Conservation (phyloP, 2,113 vertebrate genomes). For the Tyto alba region DNA sequence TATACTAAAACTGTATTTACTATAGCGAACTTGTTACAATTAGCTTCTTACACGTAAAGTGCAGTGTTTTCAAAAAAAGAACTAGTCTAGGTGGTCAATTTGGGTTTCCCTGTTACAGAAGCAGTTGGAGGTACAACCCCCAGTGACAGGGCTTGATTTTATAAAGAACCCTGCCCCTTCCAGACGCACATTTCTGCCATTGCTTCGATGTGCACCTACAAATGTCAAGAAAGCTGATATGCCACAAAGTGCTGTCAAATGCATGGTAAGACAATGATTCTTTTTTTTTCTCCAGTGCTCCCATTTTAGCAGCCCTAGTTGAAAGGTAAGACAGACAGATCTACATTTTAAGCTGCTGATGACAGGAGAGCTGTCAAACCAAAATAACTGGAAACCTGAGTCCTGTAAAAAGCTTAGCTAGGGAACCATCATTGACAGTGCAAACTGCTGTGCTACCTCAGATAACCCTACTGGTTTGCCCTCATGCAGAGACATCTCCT, state of each 20-base stretch:
- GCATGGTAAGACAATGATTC: neutral
- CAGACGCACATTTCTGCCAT: neutral
- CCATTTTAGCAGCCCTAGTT: neutral
- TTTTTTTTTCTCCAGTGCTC: neutral
- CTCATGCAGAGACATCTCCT: neutral
- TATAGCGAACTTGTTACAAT: neutral
- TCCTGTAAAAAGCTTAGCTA: slow-evolving; percentile 38
- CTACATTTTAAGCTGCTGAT: neutral
- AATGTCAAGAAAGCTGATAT: neutral
- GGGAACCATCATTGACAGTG: neutral
- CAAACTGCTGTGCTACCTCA: neutral
- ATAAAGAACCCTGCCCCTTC: neutral
- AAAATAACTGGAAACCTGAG: slow-evolving; percentile 43
- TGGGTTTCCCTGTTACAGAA: neutral
- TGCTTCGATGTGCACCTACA: neutral
- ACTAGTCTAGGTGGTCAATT: neutral
- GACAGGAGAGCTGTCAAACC: neutral
- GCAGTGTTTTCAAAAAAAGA: neutral
- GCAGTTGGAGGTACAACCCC: neutral
- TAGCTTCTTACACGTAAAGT: neutral
- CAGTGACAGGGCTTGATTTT: neutral
- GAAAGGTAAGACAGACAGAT: neutral
- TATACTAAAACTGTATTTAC: neutral
- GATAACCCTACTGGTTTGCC: neutral
- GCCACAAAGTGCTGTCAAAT: neutral